Evolutionary conservation across 2,797 vertebrate species (phyloP).

Genomic region (Dendrocincla tyrannina): DNA sequence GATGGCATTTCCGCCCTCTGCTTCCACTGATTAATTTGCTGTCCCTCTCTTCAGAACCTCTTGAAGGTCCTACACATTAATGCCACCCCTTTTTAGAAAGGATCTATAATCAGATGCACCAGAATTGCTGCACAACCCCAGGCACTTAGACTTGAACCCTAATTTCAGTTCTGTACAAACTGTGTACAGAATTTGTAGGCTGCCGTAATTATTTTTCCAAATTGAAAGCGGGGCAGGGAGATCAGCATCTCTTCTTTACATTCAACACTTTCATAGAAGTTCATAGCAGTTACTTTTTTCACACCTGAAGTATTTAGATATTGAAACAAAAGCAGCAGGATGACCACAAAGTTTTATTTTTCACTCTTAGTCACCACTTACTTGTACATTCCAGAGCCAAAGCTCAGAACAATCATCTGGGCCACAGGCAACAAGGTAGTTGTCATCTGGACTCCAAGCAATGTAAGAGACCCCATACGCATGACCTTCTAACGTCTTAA

Average conservation of each 20-base stretch:
- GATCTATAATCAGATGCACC: not conserved
- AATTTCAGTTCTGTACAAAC: not conserved
- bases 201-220: not conserved
- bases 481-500: slow-evolving; percentile 95
- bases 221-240: fast-evolving
- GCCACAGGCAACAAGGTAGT: slow-evolving; percentile 96
- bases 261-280: not conserved
- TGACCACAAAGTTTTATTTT: not conserved
- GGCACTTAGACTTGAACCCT: not conserved
- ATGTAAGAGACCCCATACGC: slow-evolving; percentile 97
- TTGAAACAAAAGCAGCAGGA: not conserved
- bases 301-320: fast-evolving
- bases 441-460: slow-evolving; percentile 98
- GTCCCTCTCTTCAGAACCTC: not conserved
- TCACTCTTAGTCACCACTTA: slow-evolving; percentile 68
- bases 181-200: not conserved
- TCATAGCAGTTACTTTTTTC: not conserved
- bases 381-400: slow-evolving; percentile 99
- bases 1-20: not conserved
- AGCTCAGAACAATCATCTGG: slow-evolving; percentile 99
- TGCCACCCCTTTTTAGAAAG: not conserved
- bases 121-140: not conserved
- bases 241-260: not conserved
- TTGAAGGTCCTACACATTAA: not conserved
- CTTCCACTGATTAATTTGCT: not conserved